Evolutionary conservation across 2,888 invertebrate species (phyloP).

Genomic region (Dinocampus coccinellae): DNA sequence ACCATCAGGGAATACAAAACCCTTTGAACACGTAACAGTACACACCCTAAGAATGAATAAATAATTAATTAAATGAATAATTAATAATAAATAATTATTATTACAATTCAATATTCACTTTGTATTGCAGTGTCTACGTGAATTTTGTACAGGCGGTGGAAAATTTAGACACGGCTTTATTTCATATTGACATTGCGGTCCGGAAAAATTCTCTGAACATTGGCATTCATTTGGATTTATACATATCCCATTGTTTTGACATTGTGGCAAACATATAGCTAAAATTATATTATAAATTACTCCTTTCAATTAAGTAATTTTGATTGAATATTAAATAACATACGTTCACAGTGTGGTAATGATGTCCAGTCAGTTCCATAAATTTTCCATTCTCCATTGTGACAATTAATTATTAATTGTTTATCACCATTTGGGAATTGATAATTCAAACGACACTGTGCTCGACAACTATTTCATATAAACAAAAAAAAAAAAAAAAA

Average conservation of each 20-base stretch:
- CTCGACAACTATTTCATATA: constrained; percentile 70
- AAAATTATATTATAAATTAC: constrained; percentile 48
- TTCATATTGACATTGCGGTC: constrained; percentile 81
- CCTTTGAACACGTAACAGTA: constrained; percentile 75
- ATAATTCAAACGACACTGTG: constrained; percentile 70
- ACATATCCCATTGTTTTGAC: constrained; percentile 87
- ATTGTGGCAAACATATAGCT: constrained; percentile 83
- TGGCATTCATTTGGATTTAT: constrained; percentile 80
- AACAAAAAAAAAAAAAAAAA: constrained; percentile 22
- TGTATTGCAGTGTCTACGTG: constrained; percentile 74
- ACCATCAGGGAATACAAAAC: constrained; percentile 81
- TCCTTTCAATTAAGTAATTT: no score
- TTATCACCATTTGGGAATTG: constrained; percentile 72
- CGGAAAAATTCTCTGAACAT: constrained; percentile 81
- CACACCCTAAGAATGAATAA: constrained; percentile 72
- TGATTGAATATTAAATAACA: constrained; percentile 48
- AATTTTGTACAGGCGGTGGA: constrained; percentile 78
- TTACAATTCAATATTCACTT: constrained; percentile 72
- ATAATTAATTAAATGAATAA: not conserved
- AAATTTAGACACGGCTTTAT: constrained; percentile 79
- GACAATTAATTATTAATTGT: constrained; percentile 70
- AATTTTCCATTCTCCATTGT: constrained; percentile 71
- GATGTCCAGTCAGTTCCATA: constrained; percentile 68
- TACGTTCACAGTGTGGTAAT: constrained; percentile 78
- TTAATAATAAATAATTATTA: not conserved